These are phyloP conservation scores for Drosophila insularis DNA, from an alignment of 1,140 invertebrate species.

Conservation along the genomic window DNA sequence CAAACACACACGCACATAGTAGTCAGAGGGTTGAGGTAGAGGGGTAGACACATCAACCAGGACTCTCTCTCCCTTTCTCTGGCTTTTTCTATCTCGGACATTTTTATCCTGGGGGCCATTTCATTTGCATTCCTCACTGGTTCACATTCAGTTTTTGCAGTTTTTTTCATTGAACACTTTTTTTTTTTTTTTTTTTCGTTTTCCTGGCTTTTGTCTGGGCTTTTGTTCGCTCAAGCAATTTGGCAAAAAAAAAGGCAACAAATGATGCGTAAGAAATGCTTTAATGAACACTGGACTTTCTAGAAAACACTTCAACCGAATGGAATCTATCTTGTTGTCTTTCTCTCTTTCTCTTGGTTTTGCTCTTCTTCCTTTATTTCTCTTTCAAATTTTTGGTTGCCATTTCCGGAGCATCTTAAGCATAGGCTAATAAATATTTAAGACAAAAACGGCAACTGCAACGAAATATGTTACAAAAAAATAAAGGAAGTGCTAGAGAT, in stretches of 20 bases:
- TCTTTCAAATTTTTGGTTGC: conserved; percentile 26
- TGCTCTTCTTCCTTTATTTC: not conserved
- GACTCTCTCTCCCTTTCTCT: not conserved
- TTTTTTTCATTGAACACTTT: conserved; percentile 2
- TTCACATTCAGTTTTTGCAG: conserved; percentile 29
- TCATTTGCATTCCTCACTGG: conserved; percentile 47
- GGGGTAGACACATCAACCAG: not conserved
- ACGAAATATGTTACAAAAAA: conserved; percentile 62
- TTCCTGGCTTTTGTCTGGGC: conserved; percentile 2
- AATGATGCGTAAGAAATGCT: conserved; percentile 79
- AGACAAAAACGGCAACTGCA: conserved; percentile 35
- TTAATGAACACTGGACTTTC: conserved; percentile 59
- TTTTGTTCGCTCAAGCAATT: conserved; percentile 22
- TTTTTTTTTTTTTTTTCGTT: not conserved
- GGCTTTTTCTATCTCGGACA: not conserved
- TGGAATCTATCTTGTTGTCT: not conserved
- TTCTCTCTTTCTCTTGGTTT: not conserved
- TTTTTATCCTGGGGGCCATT: conserved; percentile 39
- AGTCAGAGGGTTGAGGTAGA: not conserved
- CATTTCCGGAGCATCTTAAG: conserved; percentile 3
- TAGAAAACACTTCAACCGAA: not conserved
- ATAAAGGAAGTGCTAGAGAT: not conserved
- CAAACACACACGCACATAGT: not conserved
- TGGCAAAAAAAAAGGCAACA: conserved; percentile 45
- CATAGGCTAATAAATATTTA: conserved; percentile 55